Base-by-base conservation (phyloP, 1,140 invertebrate species). In the Dendroctonus valens region DNA sequence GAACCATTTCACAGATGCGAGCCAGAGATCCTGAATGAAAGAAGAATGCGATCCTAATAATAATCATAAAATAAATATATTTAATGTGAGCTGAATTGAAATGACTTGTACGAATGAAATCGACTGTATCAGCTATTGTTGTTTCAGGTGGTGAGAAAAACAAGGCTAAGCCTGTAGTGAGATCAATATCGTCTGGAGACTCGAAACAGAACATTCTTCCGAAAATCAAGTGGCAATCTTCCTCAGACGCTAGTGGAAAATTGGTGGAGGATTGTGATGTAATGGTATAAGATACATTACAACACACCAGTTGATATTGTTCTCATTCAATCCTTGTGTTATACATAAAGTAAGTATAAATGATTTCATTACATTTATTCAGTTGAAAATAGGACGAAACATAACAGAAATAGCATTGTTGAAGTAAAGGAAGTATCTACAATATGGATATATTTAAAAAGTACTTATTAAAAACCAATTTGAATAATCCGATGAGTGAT, bases 231-330 rank as follows among this genome's bases (percentile, higher is more conserved):
- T 69, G 75, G 61, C 77, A 79, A 65, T 73, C 72, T 8, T 79
- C 77, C 37, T 76, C 73, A 9, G 75, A 77, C 50, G 72, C 74
- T 8, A 73, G 72, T 55, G 68, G 69, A 7, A 71, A 74, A 60
- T 72, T 74, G 67, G 64, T 73, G 39, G 75, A 77, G 52, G 76
- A 79, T 57, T 75, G 74, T 65, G 77, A 79, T 48, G 77, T 79
- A 53, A 78, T 79, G 76, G 77, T 79, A 70, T 78, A 68, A 55
- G 26, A 7, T 41, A 57, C 38, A 15, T n/a, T 14, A 53, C 42
- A n/a, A 7, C 46, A 41, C 37, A 39, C 49, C 52, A 51, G 7
- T 49, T 51, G 39, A n/a, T 12, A 38, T 61, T 61, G 48, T 39
- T 61, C 9, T 51, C 48, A 41, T 15, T 51, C 37, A 15, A 11